These are phyloP conservation scores for Melolontha melolontha DNA, from an alignment of 2,888 invertebrate species.

Conservation along the genomic window DNA sequence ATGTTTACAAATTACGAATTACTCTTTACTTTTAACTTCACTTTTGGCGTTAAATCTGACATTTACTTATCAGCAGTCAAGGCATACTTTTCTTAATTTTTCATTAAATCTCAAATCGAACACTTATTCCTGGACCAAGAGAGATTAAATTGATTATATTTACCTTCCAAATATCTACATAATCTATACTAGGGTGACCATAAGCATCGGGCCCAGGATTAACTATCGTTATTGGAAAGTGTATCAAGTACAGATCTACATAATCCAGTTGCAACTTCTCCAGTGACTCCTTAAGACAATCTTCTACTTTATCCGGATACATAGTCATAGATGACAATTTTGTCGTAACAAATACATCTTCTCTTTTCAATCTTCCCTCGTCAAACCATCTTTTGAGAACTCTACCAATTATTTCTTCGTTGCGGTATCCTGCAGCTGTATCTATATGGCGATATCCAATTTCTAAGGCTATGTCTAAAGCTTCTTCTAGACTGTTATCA, in stretches of 20 bases:
- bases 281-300: constrained; percentile 74
- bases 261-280: constrained; percentile 78
- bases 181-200: constrained; percentile 51
- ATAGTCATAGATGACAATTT: constrained; percentile 77
- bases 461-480: constrained; percentile 76
- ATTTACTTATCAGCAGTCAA: too few relatives aligned
- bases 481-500: constrained; percentile 73
- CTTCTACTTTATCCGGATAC: constrained; percentile 72
- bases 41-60: too few relatives aligned
- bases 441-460: constrained; percentile 86
- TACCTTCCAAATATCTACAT: constrained; percentile 59
- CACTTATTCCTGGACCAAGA: too few relatives aligned
- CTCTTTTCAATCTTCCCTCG: constrained; percentile 74
- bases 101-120: too few relatives aligned
- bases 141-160: too few relatives aligned
- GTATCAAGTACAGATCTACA: constrained; percentile 83
- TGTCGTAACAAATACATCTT: constrained; percentile 84
- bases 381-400: constrained; percentile 78
- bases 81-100: too few relatives aligned
- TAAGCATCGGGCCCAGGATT: constrained; percentile 67
- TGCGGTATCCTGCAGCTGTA: constrained; percentile 80
- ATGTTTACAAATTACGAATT: too few relatives aligned
- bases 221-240: constrained; percentile 76
- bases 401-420: constrained; percentile 79
- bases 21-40: too few relatives aligned